Base-by-base conservation (phyloP, 2,888 invertebrate species). In the Laothoe populi region DNA sequence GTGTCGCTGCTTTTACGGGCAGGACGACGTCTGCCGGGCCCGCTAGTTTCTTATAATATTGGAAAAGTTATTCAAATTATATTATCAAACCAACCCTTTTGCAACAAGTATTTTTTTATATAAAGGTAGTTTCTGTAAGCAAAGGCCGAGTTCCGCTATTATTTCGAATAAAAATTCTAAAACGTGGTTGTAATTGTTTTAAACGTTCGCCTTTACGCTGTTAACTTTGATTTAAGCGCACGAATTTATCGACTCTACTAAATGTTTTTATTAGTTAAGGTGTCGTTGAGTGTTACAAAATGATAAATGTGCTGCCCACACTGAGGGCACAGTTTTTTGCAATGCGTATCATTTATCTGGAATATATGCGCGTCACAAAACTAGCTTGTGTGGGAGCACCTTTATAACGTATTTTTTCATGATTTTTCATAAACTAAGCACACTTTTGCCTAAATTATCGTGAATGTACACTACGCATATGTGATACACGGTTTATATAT, bases 401-500 rank as follows among this genome's bases (percentile, higher is more conserved):
- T 35, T 57, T 59, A 38, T 60, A 45, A 46, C 46, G 63, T 86
- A 87, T 87, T 85, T 88, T 86, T 86, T 86, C 83, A 84, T 83
- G 83, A 57, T 59, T 59, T 53, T 62, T 63, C 57, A 57, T 60
- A 60, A 60, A 81, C 70, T 84, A 88, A 90, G 87, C 89, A 88
- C 92, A 90, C 87, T 87, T 86, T 86, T 84, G 91, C 88, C 90
- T 91, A 88, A n/a, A 81, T 85, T 83, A 79, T 87, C 88, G 86
- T 88, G 82, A 82, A 87, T 89, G 87, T 88, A 89, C 90, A 88
- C 87, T 87, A 85, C 86, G 85, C 87, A 86, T 88, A 90, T 90
- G 91, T 91, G 91, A 92, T 92, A 92, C 88, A 90, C 87, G 82
- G 84, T 92, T 88, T 89, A 87, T 86, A 85, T 88, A 87, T 89